Evolutionary conservation across 2,113 vertebrate genomes (phyloP), one percentile per base, ranked within the genome.

Genomic region (Rhynchopsitta pachyrhyncha): DNA sequence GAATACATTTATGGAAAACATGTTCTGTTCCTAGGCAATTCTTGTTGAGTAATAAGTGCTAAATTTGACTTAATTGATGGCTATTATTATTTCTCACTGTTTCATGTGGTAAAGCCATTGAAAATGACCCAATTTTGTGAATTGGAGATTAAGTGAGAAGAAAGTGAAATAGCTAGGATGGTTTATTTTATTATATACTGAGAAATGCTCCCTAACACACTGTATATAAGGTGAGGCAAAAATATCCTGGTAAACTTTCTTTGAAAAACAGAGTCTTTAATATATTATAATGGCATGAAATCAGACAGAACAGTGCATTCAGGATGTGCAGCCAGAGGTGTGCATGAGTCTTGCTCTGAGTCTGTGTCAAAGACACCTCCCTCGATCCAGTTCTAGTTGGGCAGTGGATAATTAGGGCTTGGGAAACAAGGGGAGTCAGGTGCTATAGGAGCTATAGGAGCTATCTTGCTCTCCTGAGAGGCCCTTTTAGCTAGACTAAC

Each of bases 1-100:
- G 82, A 93, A 90, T 91, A 50, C 82, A 42, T 89, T 95, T 92
- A 66, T 94, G 81, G 89, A 92, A 95, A 95, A 89, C 92, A 89
- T 82, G 91, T 93, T 96, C 84, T 95, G 77, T 95, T 97, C 93
- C 94, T 95, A 87, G 86, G 93, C 94, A 96, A 91, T 97, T 96
- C 78, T 96, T 95, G 87, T 92, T 95, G 89, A 92, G 93, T 95
- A 96, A 91, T 95, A 95, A 97, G 69, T 75, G 47, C 91, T 95
- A 95, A 95, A 94, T 94, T 92, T 95, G 86, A 66, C 91, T 95
- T 97, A 97, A 96, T 95, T 96, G 84, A 62, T 89, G 76, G 70
- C 94, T 96, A 87, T 95, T 96, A 87, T 94, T 95, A 82, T 96
- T 95, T 89, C 93, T 90, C 46, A 69, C 71, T 78, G 77, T 90